A percentile compares a stretch with the other conserved stretches of the same genome.
These are phyloP conservation scores for Zapornia atra DNA, from an alignment of 2,113 vertebrate genomes.

Conservation along the genomic window DNA sequence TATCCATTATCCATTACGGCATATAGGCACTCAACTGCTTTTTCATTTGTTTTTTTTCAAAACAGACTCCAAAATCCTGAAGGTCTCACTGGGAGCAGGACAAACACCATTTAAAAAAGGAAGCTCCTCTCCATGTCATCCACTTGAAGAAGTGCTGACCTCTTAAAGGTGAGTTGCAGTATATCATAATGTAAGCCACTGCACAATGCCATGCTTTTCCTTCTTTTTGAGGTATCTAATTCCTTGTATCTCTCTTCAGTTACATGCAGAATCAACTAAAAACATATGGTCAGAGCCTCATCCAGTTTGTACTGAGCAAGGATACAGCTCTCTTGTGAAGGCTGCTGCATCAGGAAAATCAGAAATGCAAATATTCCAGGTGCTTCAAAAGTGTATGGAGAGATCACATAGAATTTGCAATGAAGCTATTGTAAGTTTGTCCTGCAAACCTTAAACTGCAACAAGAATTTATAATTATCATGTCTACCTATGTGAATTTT, in stretches of 20 bases:
- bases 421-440: neutral
- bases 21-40: neutral
- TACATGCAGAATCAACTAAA: neutral
- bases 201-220: neutral
- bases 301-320: neutral
- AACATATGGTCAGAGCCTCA: neutral
- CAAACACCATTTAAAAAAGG: neutral
- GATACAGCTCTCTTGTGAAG: neutral
- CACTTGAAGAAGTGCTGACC: neutral
- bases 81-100: neutral
- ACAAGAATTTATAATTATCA: neutral
- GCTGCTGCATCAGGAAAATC: neutral
- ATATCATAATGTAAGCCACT: neutral
- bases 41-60: neutral
- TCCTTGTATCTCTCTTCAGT: neutral
- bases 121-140: neutral
- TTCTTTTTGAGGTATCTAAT: neutral
- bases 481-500: neutral
- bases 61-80: neutral
- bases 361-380: slow-evolving; percentile 11
- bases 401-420: slow-evolving; percentile 7
- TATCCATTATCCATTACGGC: neutral
- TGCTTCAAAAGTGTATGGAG: slow-evolving; percentile 8
- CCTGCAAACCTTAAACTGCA: slow-evolving; percentile 6
- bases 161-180: neutral